Conservation (phyloP, 2,113 vertebrate species). For the Naja naja region DNA sequence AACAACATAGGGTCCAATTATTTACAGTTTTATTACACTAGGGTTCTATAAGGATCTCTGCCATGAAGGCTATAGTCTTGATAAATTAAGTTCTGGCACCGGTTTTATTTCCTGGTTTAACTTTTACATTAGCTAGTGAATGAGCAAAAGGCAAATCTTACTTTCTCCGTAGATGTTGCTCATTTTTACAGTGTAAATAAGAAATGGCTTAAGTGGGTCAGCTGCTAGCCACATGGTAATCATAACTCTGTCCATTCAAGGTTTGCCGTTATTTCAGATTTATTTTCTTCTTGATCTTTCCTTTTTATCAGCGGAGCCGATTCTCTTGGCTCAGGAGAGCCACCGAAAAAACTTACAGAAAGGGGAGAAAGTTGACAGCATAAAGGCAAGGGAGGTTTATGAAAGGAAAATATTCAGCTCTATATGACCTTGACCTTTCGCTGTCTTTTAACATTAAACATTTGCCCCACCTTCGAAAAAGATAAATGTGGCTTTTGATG, state of each 20-base stretch:
- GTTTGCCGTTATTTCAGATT: constrained; percentile 90
- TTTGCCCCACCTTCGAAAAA: constrained; percentile 78
- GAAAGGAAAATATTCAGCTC: constrained; percentile 74
- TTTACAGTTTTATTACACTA: constrained; percentile 59
- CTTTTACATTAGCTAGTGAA: constrained; percentile 54
- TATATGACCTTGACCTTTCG: constrained; percentile 75
- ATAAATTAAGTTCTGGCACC: constrained; percentile 59
- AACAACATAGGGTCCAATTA: constrained; percentile 54
- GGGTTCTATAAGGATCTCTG: constrained; percentile 29
- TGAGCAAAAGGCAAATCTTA: constrained; percentile 58
- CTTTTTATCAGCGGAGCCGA: constrained; percentile 78
- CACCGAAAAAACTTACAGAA: constrained; percentile 63
- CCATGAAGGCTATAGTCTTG: constrained; percentile 52
- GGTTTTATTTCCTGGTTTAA: constrained; percentile 57
- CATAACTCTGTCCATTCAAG: constrained; percentile 77
- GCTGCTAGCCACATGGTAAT: constrained; percentile 96
- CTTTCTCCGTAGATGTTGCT: constrained; percentile 70
- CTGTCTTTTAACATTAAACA: constrained; percentile 81
- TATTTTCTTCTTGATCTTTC: constrained; percentile 81
- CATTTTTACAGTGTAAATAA: constrained; percentile 80
- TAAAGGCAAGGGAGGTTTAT: constrained; percentile 55
- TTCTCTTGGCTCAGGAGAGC: constrained; percentile 68
- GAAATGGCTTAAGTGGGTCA: constrained; percentile 85
- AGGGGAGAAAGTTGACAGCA: constrained; percentile 55
- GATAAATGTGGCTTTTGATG: constrained; percentile 82